Evolutionary conservation across 2,113 vertebrate genomes (phyloP).

Genomic region (Ursus arctos): DNA sequence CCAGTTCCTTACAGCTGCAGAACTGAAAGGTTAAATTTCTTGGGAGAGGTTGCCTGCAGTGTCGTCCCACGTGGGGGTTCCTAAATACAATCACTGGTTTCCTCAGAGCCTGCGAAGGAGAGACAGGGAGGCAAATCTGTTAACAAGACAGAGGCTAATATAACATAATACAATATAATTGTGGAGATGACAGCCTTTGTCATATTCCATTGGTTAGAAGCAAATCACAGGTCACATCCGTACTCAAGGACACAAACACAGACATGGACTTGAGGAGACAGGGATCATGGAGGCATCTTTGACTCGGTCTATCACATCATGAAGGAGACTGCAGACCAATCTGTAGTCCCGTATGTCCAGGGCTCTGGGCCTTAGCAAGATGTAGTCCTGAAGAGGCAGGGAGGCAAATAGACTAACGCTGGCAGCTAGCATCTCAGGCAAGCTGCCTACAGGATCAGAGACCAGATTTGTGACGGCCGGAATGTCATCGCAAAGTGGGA

Average conservation of each 20-base stretch:
- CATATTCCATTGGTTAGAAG: not conserved
- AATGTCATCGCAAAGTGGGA: not conserved
- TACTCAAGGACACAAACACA: not conserved
- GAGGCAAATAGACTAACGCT: not conserved
- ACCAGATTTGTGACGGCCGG: not conserved
- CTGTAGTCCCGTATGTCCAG: not conserved
- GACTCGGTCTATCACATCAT: not conserved
- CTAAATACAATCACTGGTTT: too few species aligned
- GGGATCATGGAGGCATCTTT: not conserved
- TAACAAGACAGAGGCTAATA: not conserved
- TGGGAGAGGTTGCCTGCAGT: not conserved
- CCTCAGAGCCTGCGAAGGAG: not conserved
- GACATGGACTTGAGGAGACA: not conserved
- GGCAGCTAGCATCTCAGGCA: not conserved
- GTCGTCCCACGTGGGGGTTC: not conserved
- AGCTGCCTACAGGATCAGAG: not conserved
- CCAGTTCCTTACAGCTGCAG: not conserved
- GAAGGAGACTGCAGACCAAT: not conserved
- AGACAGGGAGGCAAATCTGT: not conserved
- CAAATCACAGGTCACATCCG: not conserved
- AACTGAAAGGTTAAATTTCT: not conserved
- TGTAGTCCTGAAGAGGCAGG: not conserved
- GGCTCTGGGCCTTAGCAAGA: not conserved
- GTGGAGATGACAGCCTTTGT: not conserved
- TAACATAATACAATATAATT: not conserved